Evolutionary conservation across 2,113 vertebrate genomes (phyloP).

Genomic region (Fregetta grallaria): DNA sequence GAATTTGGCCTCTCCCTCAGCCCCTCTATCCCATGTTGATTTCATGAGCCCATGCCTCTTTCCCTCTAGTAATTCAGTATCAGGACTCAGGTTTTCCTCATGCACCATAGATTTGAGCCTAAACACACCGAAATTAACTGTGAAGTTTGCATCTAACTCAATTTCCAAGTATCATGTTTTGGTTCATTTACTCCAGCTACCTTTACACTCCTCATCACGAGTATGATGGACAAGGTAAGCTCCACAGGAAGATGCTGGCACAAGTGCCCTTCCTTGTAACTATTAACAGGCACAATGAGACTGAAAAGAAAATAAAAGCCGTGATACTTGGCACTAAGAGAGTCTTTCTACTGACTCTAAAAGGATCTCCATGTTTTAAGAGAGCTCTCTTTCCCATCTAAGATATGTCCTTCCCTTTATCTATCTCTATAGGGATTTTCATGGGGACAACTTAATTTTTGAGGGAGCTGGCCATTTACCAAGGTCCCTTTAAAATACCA

Average conservation of each 20-base stretch:
- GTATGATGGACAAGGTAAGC: neutral
- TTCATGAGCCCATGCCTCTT: neutral
- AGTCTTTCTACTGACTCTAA: neutral
- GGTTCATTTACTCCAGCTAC: neutral
- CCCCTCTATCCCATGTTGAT: neutral
- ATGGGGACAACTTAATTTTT: neutral
- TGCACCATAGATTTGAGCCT: neutral
- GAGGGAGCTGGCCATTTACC: neutral
- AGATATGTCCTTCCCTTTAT: neutral
- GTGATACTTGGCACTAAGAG: neutral
- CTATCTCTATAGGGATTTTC: neutral
- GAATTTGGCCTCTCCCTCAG: neutral
- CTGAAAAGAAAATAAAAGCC: neutral
- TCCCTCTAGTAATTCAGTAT: neutral
- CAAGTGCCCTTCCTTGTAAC: neutral
- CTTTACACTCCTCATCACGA: neutral
- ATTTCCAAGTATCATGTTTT: neutral
- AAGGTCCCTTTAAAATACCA: neutral
- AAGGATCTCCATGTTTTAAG: neutral
- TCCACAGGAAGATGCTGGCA: neutral
- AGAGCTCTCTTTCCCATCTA: neutral
- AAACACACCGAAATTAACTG: neutral
- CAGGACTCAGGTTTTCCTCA: neutral
- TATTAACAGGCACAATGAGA: neutral
- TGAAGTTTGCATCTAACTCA: neutral